These are phyloP conservation scores for Sebastes flavidus DNA, from an alignment of 2,797 vertebrate species.

Conservation along the genomic window DNA sequence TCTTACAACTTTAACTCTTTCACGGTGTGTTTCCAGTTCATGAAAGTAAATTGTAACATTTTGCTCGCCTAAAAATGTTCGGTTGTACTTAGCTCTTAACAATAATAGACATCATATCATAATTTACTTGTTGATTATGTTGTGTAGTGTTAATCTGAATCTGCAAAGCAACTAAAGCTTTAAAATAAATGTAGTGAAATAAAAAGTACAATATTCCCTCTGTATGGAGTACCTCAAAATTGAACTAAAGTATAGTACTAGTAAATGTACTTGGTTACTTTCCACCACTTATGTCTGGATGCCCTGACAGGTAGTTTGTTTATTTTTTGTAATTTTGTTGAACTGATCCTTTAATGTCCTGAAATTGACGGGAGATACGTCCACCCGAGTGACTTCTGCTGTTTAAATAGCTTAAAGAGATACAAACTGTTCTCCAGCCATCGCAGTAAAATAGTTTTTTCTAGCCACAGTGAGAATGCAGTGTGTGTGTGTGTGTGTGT, in stretches of 20 bases:
- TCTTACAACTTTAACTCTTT: no score
- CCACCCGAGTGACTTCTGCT: neutral
- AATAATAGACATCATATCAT: neutral
- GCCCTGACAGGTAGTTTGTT: neutral
- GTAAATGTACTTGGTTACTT: neutral
- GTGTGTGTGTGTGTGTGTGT: conserved; percentile 29
- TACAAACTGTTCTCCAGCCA: conserved; percentile 61
- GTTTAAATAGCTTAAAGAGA: conserved; percentile 66
- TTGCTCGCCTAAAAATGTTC: no score
- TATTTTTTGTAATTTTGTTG: neutral
- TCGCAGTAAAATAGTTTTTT: conserved; percentile 63
- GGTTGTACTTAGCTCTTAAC: no score
- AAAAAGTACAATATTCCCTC: neutral
- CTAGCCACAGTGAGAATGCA: conserved; percentile 60
- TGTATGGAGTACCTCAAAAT: neutral
- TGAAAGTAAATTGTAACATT: no score
- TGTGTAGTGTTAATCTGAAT: neutral
- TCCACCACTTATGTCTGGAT: neutral
- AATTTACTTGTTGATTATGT: neutral
- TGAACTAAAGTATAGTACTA: neutral
- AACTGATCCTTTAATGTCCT: neutral
- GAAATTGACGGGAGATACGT: neutral
- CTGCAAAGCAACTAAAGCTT: neutral
- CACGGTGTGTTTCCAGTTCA: no score
- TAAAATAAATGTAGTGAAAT: neutral